Conservation (phyloP, 2,888 invertebrate species). For the Ommatoiulus sabulosus region DNA sequence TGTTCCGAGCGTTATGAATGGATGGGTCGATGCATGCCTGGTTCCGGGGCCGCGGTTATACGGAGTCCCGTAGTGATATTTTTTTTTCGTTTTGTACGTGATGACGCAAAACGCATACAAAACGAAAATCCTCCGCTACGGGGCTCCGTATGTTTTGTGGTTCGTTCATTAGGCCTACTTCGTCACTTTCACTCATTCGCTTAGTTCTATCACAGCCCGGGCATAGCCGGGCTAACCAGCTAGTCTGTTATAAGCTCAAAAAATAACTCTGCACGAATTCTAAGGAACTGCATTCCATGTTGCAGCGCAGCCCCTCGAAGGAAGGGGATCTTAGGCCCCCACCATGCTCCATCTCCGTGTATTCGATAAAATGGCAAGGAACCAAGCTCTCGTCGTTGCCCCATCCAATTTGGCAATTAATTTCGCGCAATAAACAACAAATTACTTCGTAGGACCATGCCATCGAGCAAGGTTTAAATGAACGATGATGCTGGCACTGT, state of each 20-base stretch:
- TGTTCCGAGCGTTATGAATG: no score
- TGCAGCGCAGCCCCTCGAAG: neutral
- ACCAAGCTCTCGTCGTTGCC: neutral
- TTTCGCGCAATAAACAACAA: conserved; percentile 24
- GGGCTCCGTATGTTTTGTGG: no score
- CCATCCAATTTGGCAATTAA: neutral
- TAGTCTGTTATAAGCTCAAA: neutral
- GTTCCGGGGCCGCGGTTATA: no score
- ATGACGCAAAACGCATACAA: no score
- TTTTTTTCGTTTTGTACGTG: no score
- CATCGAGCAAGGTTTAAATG: neutral
- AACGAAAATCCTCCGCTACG: no score
- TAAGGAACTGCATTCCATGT: neutral
- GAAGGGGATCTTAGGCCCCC: neutral
- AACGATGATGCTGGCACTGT: conserved; percentile 9
- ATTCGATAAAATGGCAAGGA: neutral
- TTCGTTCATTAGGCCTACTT: no score
- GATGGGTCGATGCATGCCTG: no score
- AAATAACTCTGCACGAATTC: neutral
- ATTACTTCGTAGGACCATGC: neutral
- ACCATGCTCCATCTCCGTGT: neutral
- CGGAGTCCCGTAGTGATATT: no score
- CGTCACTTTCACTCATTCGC: no score
- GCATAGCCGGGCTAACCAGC: no score
- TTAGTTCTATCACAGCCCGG: no score